phyloP scores from a whole-genome alignment of 2,797 vertebrate species.

The Bothrops alternatus region DNA sequence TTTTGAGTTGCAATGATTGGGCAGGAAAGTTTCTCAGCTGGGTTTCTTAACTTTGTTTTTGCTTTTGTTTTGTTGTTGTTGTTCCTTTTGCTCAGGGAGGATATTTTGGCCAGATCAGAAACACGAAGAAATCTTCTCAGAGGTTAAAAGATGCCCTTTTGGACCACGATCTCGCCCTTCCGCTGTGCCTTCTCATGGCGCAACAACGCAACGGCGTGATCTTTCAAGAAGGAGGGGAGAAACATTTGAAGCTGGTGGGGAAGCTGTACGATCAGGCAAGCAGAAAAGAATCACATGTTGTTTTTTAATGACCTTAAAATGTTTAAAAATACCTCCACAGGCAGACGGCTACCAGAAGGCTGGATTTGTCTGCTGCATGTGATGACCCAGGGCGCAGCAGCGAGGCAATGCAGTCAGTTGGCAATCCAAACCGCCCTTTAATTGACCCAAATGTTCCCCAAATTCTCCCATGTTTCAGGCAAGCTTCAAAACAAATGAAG shows the following conservation, averaged over 20 bases:
- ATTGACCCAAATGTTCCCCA: too few species aligned
- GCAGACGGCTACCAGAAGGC: too few species aligned
- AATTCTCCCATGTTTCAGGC: too few species aligned
- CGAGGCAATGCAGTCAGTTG: too few species aligned
- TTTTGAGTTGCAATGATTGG: not conserved
- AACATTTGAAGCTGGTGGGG: constrained; percentile 96
- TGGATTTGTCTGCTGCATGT: too few species aligned
- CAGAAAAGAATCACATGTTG: constrained; percentile 17
- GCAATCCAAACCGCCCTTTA: too few species aligned
- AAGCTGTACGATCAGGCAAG: constrained; percentile 97
- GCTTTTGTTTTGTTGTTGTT: not conserved
- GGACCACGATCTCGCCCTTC: constrained; percentile 94
- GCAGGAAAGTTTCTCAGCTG: not conserved
- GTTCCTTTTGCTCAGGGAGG: constrained; percentile 79
- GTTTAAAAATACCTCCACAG: too few species aligned
- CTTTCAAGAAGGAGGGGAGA: constrained; percentile 96
- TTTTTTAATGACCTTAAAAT: not conserved
- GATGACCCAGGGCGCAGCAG: too few species aligned
- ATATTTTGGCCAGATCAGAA: constrained; percentile 98
- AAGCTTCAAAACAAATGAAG: too few species aligned
- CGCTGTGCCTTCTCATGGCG: constrained; percentile 95
- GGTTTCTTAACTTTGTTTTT: not conserved
- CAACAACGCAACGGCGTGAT: constrained; percentile 97
- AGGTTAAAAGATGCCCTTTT: constrained; percentile 92
- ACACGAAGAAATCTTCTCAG: constrained; percentile 98